Conservation (phyloP, 2,113 vertebrate species). For the Anguilla japonica region DNA sequence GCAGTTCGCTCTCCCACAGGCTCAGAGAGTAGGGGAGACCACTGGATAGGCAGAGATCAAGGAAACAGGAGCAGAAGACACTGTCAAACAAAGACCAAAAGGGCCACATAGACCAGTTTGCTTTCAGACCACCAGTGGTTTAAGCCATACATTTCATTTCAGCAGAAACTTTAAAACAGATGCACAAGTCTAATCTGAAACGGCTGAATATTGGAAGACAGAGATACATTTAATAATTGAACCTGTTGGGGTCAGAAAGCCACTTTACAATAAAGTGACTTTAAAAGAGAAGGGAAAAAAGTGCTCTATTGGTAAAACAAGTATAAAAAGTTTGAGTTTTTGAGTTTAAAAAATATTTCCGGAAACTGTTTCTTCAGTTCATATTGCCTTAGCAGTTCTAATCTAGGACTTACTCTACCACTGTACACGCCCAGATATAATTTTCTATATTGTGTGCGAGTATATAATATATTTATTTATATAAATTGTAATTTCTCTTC, state of each 20-base stretch:
- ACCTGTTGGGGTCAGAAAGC: constrained; percentile 4
- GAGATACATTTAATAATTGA: background rate
- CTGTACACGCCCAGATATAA: constrained; percentile 69
- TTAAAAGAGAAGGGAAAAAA: background rate
- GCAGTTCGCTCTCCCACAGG: background rate
- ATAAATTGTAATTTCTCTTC: constrained; percentile 74
- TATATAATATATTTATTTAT: constrained; percentile 62
- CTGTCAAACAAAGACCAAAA: constrained; percentile 13
- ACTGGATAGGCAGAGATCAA: background rate
- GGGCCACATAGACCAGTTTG: background rate
- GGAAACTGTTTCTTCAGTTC: constrained; percentile 55
- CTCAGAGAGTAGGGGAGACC: background rate
- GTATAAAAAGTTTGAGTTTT: background rate
- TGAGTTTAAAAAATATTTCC: constrained; percentile 40
- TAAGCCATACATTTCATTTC: background rate
- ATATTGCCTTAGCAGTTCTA: constrained; percentile 72
- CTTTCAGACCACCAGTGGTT: constrained; percentile 6
- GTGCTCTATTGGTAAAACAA: too few relatives aligned
- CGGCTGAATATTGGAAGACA: background rate
- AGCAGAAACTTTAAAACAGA: background rate
- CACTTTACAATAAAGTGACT: background rate
- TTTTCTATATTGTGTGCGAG: constrained; percentile 73
- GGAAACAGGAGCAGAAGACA: background rate
- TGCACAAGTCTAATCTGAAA: background rate
- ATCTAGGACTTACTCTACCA: constrained; percentile 68